Evolutionary conservation across 2,113 vertebrate species (phyloP).

Genomic region (Coptodon rendalli): DNA sequence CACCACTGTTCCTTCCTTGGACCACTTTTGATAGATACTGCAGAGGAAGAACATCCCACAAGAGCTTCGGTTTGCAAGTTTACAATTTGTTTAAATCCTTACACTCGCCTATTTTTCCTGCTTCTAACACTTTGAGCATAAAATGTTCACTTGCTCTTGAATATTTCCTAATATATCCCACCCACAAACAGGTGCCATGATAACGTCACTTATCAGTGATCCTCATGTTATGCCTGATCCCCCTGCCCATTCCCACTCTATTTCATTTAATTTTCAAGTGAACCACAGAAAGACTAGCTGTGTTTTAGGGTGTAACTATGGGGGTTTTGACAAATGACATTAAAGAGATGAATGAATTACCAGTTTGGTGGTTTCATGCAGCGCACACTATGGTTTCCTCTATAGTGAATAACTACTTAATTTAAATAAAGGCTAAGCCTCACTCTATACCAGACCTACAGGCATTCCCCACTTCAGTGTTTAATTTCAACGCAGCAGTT

Average conservation of each 20-base stretch:
- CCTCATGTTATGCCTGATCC: not conserved
- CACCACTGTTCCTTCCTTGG: not conserved
- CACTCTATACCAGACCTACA: not conserved
- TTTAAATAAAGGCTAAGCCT: not conserved
- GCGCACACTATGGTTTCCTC: not conserved
- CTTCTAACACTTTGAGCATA: not conserved
- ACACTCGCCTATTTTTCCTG: not conserved
- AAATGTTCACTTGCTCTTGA: not conserved
- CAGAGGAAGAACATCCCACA: not conserved
- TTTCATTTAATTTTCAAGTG: not conserved
- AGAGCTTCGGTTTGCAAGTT: not conserved
- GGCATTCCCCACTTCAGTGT: not conserved
- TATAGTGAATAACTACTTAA: not conserved
- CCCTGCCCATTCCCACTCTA: not conserved
- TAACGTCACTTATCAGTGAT: not conserved
- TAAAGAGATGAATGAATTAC: not conserved
- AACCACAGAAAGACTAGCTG: not conserved
- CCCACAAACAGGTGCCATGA: not conserved
- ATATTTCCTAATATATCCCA: not conserved
- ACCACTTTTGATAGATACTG: not conserved
- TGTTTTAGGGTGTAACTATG: not conserved
- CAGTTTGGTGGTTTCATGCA: not conserved
- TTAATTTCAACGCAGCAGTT: not conserved
- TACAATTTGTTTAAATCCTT: not conserved
- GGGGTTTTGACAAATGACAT: not conserved